phyloP scores from a whole-genome alignment of 2,888 invertebrate species.

The Bellardia bayeri region DNA sequence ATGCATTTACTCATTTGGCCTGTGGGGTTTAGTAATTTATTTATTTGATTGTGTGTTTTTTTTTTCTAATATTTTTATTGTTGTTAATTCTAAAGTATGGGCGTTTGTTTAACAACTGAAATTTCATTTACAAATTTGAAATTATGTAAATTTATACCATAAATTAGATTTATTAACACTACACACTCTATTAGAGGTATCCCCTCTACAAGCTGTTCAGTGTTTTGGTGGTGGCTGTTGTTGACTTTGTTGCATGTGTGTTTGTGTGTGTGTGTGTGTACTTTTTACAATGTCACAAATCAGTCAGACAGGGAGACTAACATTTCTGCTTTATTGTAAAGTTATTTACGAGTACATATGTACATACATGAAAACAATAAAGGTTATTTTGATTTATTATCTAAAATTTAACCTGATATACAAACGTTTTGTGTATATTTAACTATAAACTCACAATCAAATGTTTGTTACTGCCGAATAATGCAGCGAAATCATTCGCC shows the following conservation, averaged over 20 bases:
- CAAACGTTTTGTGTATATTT: neutral
- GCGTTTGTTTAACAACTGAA: slow-evolving; percentile 66
- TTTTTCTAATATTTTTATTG: slow-evolving; percentile 8
- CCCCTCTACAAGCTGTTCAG: slow-evolving; percentile 10
- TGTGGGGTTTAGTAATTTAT: slow-evolving; percentile 44
- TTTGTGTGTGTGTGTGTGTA: neutral
- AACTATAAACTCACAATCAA: slow-evolving; percentile 3
- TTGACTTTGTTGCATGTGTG: neutral
- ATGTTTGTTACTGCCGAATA: neutral
- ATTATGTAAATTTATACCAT: slow-evolving; percentile 69
- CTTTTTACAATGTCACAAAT: slow-evolving; percentile 54
- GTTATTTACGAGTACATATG: neutral
- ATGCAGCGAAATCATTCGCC: too few relatives aligned
- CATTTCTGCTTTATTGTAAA: slow-evolving; percentile 29
- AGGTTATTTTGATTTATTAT: slow-evolving; percentile 67
- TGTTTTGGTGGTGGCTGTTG: too few relatives aligned
- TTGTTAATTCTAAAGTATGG: slow-evolving; percentile 58
- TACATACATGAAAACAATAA: slow-evolving; percentile 14
- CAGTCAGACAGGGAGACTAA: slow-evolving; percentile 7
- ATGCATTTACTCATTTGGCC: slow-evolving; percentile 61
- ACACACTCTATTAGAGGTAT: slow-evolving; percentile 43
- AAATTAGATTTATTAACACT: slow-evolving; percentile 58
- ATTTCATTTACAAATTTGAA: slow-evolving; percentile 70
- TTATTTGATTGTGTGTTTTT: neutral
- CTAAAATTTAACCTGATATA: slow-evolving; percentile 52